A percentile compares a stretch with the other conserved stretches of the same genome.
Conservation (phyloP, 2,888 invertebrate genomes). For the Microplitis deprimator region DNA sequence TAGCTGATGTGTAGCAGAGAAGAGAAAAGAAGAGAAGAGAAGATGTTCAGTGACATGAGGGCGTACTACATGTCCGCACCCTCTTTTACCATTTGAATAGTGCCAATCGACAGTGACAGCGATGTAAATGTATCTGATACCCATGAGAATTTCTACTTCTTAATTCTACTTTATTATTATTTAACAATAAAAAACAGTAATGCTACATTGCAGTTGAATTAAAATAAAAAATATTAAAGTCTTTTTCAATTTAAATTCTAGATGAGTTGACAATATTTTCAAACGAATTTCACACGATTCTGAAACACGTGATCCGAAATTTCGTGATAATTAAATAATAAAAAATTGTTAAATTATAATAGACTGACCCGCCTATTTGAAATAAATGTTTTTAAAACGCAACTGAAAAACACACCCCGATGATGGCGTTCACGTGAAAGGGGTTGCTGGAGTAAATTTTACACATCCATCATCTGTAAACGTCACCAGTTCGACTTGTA, state of each 20-base stretch:
- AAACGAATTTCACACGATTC: neutral
- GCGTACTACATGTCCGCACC: conserved; percentile 60
- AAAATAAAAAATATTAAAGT: conserved; percentile 7
- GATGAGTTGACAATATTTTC: neutral
- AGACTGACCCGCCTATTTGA: conserved; percentile 61
- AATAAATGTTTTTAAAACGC: conserved; percentile 51
- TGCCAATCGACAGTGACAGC: conserved; percentile 62
- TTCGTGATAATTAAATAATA: conserved; percentile 37
- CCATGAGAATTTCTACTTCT: conserved; percentile 62
- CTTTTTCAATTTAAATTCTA: conserved; percentile 38
- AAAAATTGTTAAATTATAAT: conserved; percentile 39
- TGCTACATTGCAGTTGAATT: neutral
- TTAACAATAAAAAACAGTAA: neutral
- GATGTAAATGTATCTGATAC: conserved; percentile 65
- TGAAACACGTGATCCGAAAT: conserved; percentile 43
- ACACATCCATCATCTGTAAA: conserved; percentile 65
- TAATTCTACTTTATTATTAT: conserved; percentile 28
- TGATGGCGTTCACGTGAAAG: conserved; percentile 45
- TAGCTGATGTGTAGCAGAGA: neutral
- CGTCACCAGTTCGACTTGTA: conserved; percentile 28
- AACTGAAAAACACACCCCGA: conserved; percentile 40
- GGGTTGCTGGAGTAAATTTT: conserved; percentile 62
- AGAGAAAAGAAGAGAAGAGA: conserved; percentile 24
- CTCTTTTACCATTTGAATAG: conserved; percentile 66
- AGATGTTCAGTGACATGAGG: conserved; percentile 58